phyloP scores from a whole-genome alignment of 2,888 invertebrate genomes.

The Pyrrhosoma nymphula region DNA sequence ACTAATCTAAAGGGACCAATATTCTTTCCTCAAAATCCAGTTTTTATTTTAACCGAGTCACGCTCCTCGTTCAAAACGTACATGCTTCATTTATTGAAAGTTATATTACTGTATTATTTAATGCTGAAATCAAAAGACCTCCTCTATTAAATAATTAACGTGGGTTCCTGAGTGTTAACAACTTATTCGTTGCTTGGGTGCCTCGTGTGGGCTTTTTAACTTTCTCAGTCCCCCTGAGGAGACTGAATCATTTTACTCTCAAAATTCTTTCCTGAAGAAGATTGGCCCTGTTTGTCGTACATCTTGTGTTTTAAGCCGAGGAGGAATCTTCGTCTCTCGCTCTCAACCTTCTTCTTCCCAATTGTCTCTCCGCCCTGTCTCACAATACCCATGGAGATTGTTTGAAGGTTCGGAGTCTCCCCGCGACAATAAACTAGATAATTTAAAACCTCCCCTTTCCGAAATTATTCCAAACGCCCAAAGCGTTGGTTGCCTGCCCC shows the following conservation, averaged over 20 bases:
- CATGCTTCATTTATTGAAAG: too few relatives aligned
- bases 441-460: slow-evolving; percentile 29
- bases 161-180: too few relatives aligned
- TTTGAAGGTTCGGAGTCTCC: background rate
- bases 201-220: too few relatives aligned
- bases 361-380: background rate
- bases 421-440: slow-evolving; percentile 38
- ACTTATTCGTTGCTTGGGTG: too few relatives aligned
- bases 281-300: background rate
- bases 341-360: background rate
- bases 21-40: too few relatives aligned
- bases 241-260: background rate
- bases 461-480: slow-evolving; percentile 11
- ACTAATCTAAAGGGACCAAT: too few relatives aligned
- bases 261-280: background rate
- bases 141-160: too few relatives aligned
- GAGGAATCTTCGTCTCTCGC: too few relatives aligned
- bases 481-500: background rate
- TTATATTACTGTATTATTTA: too few relatives aligned
- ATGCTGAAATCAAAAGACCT: too few relatives aligned
- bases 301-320: background rate
- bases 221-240: background rate
- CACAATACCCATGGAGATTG: background rate
- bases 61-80: too few relatives aligned
- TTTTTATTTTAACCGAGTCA: too few relatives aligned